phyloP scores from a whole-genome alignment of 2,113 vertebrate species.

The Grus americana region DNA sequence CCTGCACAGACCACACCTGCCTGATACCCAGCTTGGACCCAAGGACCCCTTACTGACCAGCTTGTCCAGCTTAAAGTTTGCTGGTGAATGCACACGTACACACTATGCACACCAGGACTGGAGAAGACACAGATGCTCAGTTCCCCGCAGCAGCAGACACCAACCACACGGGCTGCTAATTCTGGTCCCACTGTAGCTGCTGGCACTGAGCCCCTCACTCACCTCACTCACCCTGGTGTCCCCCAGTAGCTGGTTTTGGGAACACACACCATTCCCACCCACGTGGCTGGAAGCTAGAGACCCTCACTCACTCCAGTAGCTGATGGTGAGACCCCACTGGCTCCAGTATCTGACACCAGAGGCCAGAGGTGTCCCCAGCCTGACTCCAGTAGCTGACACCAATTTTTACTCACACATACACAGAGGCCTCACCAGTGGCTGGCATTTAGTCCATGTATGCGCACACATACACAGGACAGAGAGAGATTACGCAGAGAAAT shows the following conservation, averaged over 20 bases:
- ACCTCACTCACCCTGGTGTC: not conserved
- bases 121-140: not conserved
- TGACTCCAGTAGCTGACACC: not conserved
- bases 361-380: not conserved
- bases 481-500: not conserved
- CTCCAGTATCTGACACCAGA: not conserved
- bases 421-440: not conserved
- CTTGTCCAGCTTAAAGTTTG: not conserved
- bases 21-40: not conserved
- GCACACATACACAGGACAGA: not conserved
- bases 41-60: not conserved
- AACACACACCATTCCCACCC: not conserved
- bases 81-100: not conserved
- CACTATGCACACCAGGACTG: not conserved
- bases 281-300: not conserved
- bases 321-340: not conserved
- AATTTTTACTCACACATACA: not conserved
- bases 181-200: not conserved
- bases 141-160: not conserved
- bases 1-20: not conserved
- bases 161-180: not conserved
- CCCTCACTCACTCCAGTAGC: rapidly evolving
- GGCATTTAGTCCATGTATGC: not conserved
- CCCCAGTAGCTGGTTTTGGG: not conserved
- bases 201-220: not conserved